Base-by-base conservation (phyloP, 2,797 vertebrate species). In the Galagoides demidoff region DNA sequence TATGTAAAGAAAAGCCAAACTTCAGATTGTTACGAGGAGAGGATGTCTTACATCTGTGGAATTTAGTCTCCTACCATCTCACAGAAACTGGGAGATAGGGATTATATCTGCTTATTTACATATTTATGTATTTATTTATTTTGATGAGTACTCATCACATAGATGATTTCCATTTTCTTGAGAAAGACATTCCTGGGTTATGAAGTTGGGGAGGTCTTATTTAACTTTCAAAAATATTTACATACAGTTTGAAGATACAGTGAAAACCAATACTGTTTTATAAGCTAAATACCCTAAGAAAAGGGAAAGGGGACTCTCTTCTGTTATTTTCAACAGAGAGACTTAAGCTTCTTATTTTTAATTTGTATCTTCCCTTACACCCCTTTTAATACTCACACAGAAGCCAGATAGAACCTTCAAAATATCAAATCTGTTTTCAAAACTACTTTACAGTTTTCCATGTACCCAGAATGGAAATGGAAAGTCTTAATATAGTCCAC, bases 141-240 rank as follows among this genome's bases (percentile, higher is more conserved):
- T 76, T 66, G n/a, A 85, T 49, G 37, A 77, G 70, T 66, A 12
- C 16, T 27, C 74, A 61, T 89, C 78, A 73, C 64, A 76, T 16
- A 87, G 70, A 79, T 49, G 37, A 23, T 31, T 87, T 49, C 45
- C 22, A 78, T 23, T 61, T 31, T 8, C 31, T 79, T 89, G 70
- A 94, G 55, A 88, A 96, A 94, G 77, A 94, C 45, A 66, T 94
- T 78, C 8, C 9, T 79, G 49, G 49, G 37, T 88, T 66, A 6
- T 66, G 64, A 88, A 89, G 55, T 14, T 57, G 43, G 77, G 3
- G 23, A 82, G 23, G 31, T 79, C 57, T 89, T 92, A 88, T 20
- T 91, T 73, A 45, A 45, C 78, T 84, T 96, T 92, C 45, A 10
- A 88, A 88, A 94, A 83, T 71, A 94, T 78, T 88, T 92, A 66